These are phyloP conservation scores for Siniperca knerii DNA, from an alignment of 2,113 vertebrate species.

Conservation along the genomic window DNA sequence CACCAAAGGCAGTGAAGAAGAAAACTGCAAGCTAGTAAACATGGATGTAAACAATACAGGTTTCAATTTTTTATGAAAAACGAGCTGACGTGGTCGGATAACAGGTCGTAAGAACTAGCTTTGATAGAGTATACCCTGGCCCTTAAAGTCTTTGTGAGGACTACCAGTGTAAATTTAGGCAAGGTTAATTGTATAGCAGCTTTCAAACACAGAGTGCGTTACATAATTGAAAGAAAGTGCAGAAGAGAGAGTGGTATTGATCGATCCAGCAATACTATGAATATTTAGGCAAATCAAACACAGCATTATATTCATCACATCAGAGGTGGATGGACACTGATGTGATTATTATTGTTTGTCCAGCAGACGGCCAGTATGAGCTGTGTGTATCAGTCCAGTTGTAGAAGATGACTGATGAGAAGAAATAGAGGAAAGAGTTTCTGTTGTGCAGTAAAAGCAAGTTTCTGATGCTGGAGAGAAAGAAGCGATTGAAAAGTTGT, in stretches of 20 bases:
- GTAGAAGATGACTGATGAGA: neutral
- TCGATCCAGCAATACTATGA: neutral
- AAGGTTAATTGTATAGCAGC: neutral
- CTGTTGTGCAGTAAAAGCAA: neutral
- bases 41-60: too few relatives aligned
- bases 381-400: neutral
- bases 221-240: neutral
- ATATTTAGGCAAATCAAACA: neutral
- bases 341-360: neutral
- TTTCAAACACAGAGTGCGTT: neutral
- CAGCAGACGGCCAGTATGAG: neutral
- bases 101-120: too few relatives aligned
- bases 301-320: neutral
- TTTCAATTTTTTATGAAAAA: too few relatives aligned
- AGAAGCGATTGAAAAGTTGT: slow-evolving; percentile 14
- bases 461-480: neutral
- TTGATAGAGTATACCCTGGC: too few relatives aligned
- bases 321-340: neutral
- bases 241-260: too few relatives aligned
- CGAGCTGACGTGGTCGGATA: too few relatives aligned
- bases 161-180: too few relatives aligned
- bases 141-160: too few relatives aligned
- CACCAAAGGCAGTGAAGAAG: too few relatives aligned
- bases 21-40: too few relatives aligned
- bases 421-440: neutral